phyloP scores from a whole-genome alignment of 2,797 vertebrate genomes.

The Xerus rutilus region DNA sequence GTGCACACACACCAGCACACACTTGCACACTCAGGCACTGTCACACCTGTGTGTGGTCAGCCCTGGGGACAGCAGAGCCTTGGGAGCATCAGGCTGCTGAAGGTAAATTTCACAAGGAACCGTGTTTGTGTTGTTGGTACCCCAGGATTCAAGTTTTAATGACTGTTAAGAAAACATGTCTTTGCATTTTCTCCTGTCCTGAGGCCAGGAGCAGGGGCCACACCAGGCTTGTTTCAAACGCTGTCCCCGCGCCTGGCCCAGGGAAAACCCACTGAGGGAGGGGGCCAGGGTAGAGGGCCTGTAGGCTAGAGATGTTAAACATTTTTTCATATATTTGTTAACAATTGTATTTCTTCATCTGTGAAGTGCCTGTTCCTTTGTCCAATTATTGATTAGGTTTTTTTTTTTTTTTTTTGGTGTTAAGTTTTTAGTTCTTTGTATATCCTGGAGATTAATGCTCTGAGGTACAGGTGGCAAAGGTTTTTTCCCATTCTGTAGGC shows the following conservation, averaged over 20 bases:
- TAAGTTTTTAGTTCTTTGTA: too few species aligned
- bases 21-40: background rate
- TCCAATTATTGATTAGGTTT: too few species aligned
- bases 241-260: background rate
- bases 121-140: background rate
- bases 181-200: background rate
- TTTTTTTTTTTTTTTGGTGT: too few species aligned
- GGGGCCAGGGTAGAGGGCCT: background rate
- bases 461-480: too few species aligned
- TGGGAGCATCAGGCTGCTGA: fast-evolving
- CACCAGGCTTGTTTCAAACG: too few species aligned
- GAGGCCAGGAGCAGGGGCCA: background rate
- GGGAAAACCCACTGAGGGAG: fast-evolving
- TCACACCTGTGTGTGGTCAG: fast-evolving
- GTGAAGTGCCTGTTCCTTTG: too few species aligned
- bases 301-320: too few species aligned
- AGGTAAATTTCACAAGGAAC: background rate
- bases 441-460: too few species aligned
- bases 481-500: too few species aligned
- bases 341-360: too few species aligned
- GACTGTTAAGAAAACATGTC: background rate
- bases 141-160: background rate
- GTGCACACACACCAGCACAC: fast-evolving
- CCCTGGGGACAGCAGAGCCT: fast-evolving
- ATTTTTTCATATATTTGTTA: too few species aligned